These are phyloP conservation scores for Hirtodrosophila confusa DNA, from an alignment of 2,888 invertebrate genomes.

Conservation along the genomic window DNA sequence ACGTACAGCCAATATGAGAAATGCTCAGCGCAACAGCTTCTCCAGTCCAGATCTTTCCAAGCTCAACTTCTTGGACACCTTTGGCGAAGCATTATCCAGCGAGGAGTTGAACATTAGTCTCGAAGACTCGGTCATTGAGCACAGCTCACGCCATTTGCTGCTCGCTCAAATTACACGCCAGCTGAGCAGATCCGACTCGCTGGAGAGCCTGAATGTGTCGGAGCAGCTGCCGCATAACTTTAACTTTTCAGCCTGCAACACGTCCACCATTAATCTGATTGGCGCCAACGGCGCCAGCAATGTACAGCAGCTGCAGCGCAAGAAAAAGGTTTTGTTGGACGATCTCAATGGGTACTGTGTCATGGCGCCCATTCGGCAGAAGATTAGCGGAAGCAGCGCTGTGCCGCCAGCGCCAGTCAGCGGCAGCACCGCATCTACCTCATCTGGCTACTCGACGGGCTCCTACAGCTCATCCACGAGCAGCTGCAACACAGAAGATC, in stretches of 20 bases:
- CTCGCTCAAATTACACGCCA: conserved; percentile 46
- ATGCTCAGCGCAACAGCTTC: conserved; percentile 83
- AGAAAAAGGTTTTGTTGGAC: conserved; percentile 79
- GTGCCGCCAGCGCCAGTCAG: conserved; percentile 9
- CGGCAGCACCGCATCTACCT: conserved; percentile 65
- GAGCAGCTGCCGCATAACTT: conserved; percentile 82
- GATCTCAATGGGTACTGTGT: conserved; percentile 83
- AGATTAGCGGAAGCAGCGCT: conserved; percentile 33
- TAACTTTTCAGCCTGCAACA: conserved; percentile 83
- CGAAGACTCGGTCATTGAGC: conserved; percentile 69
- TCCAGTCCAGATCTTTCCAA: conserved; percentile 84
- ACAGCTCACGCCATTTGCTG: conserved; percentile 36
- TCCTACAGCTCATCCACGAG: conserved; percentile 75
- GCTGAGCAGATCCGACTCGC: conserved; percentile 62
- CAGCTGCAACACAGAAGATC: conserved; percentile 66
- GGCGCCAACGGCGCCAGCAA: conserved; percentile 80
- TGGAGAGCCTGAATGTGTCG: conserved; percentile 82
- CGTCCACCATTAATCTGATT: conserved; percentile 82
- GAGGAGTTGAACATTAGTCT: conserved; percentile 70
- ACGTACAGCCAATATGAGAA: conserved; percentile 38
- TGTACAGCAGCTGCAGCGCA: conserved; percentile 41
- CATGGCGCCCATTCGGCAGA: conserved; percentile 82
- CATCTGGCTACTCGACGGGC: conserved; percentile 80
- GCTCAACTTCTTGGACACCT: conserved; percentile 77
- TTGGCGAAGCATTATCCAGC: conserved; percentile 69